phyloP scores from a whole-genome alignment of 2,888 invertebrate genomes.

The Luffia ferchaultella region DNA sequence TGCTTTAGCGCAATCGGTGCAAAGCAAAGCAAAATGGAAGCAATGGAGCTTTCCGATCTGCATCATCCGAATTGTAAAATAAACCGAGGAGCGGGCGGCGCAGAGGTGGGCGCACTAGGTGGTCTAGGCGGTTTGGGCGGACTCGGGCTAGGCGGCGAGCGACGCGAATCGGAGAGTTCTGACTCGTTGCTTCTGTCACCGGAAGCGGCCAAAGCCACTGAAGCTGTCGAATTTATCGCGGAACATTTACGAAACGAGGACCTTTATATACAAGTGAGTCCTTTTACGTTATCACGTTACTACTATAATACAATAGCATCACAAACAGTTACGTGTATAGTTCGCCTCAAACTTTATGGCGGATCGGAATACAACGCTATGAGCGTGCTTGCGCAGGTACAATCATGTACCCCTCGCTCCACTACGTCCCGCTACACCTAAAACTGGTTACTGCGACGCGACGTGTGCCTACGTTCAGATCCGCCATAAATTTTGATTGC shows the following conservation, averaged over 20 bases:
- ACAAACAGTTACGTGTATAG: no score
- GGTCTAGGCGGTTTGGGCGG: constrained; percentile 69
- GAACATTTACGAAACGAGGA: constrained; percentile 98
- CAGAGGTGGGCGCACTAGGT: constrained; percentile 55
- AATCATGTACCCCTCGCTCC: no score
- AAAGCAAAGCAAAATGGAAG: constrained; percentile 87
- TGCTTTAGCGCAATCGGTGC: constrained; percentile 72
- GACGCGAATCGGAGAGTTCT: constrained; percentile 90
- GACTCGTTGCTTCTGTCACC: constrained; percentile 91
- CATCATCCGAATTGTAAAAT: constrained; percentile 97
- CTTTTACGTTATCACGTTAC: no score
- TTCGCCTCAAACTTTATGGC: no score
- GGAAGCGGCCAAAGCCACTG: constrained; percentile 94
- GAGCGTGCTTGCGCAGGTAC: no score
- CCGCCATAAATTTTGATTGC: no score
- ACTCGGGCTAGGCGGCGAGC: constrained; percentile 72
- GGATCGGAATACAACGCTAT: no score
- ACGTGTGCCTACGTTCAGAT: no score
- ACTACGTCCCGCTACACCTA: no score
- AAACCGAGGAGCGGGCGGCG: constrained; percentile 77
- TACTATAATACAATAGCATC: not conserved
- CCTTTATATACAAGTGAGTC: constrained; percentile 98
- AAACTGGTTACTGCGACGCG: no score
- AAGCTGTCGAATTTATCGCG: constrained; percentile 98
- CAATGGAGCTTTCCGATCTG: constrained; percentile 92